Evolutionary conservation across 2,113 vertebrate species (phyloP).

Genomic region (Mirza zaza): DNA sequence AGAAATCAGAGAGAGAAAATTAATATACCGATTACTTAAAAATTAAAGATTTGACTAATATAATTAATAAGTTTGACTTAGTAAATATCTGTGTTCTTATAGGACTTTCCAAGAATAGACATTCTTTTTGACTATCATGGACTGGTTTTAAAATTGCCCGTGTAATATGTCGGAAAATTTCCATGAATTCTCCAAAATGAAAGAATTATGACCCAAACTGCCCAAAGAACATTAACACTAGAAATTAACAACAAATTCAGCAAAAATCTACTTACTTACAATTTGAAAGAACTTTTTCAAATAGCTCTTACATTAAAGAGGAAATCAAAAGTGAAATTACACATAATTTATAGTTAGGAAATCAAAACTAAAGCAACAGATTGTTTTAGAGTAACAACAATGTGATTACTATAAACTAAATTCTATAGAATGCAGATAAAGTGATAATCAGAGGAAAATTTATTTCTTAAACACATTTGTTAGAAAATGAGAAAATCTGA

Average conservation of each 20-base stretch:
- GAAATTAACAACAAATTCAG: neutral
- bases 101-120: neutral
- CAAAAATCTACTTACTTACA: neutral
- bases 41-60: neutral
- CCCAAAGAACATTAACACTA: neutral
- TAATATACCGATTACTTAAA: neutral
- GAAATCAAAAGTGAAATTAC: neutral
- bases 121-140: neutral
- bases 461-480: neutral
- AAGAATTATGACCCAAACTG: neutral
- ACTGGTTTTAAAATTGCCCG: neutral
- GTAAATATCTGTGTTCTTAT: neutral
- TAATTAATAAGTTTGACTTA: neutral
- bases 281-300: conserved; percentile 23
- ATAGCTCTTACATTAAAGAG: conserved; percentile 1
- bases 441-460: neutral
- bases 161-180: conserved; percentile 14
- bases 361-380: neutral
- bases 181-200: neutral
- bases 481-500: neutral
- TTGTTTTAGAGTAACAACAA: neutral
- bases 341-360: neutral
- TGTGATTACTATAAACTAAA: neutral
- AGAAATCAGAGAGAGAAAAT: neutral
- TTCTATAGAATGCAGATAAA: neutral